Evolutionary conservation across 2,113 vertebrate genomes (phyloP).

Genomic region (Corvus moneduloides): DNA sequence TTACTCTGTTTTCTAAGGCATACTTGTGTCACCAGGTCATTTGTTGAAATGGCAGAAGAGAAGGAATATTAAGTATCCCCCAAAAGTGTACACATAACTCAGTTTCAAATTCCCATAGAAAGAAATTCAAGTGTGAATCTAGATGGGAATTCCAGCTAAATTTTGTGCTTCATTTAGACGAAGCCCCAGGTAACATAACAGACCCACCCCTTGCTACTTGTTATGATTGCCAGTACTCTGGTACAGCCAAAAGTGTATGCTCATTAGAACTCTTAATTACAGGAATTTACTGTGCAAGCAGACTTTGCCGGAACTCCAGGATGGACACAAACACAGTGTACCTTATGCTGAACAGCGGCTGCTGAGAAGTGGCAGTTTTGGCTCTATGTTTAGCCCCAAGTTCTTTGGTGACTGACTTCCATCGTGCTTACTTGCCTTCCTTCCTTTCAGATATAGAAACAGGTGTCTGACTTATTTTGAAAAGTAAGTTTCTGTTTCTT

Average conservation of each 20-base stretch:
- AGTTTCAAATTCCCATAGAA: neutral
- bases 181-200: neutral
- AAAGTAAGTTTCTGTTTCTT: neutral
- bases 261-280: neutral
- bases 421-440: neutral
- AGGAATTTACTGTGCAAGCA: neutral
- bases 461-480: neutral
- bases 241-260: neutral
- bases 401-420: neutral
- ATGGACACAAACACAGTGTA: neutral
- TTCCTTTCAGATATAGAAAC: neutral
- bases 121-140: neutral
- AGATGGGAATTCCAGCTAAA: neutral
- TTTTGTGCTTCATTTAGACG: neutral
- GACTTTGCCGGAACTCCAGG: neutral
- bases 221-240: neutral
- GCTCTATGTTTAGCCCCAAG: neutral
- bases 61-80: neutral
- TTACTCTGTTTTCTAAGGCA: neutral
- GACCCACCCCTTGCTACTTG: neutral
- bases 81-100: neutral
- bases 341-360: neutral
- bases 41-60: neutral
- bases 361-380: neutral
- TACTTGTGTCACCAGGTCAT: neutral